Conservation (phyloP, 2,888 invertebrate genomes). For the Protophormia terraenovae region DNA sequence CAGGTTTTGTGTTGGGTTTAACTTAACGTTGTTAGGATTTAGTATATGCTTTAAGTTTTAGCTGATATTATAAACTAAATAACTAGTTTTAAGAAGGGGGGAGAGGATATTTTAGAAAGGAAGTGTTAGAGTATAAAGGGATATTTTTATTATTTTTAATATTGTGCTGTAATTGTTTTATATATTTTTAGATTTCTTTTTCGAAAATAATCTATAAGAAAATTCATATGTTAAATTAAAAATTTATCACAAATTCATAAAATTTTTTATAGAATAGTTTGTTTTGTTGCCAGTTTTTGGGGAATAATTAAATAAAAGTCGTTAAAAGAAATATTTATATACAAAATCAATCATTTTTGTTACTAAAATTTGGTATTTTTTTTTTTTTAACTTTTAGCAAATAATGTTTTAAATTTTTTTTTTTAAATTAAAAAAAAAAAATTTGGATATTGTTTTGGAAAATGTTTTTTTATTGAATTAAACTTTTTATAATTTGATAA, state of each 20-base stretch:
- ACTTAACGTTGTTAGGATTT: constrained; percentile 14
- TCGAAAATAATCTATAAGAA: neutral
- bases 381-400: neutral
- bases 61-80: constrained; percentile 41
- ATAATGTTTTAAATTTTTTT: neutral
- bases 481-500: no score
- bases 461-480: no score
- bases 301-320: neutral
- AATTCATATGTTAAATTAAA: constrained; percentile 6
- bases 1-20: constrained; percentile 40
- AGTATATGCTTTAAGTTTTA: neutral
- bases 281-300: neutral
- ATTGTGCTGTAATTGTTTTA: constrained; percentile 36
- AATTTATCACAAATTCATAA: constrained; percentile 49
- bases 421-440: no score
- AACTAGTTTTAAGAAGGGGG: constrained; percentile 5
- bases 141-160: neutral
- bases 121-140: neutral
- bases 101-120: neutral
- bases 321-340: neutral
- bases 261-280: constrained; percentile 22
- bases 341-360: no score
- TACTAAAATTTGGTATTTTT: neutral
- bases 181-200: constrained; percentile 24
- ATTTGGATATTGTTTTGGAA: no score